Evolutionary conservation across 2,888 invertebrate species (phyloP).

Genomic region (Mantis religiosa): DNA sequence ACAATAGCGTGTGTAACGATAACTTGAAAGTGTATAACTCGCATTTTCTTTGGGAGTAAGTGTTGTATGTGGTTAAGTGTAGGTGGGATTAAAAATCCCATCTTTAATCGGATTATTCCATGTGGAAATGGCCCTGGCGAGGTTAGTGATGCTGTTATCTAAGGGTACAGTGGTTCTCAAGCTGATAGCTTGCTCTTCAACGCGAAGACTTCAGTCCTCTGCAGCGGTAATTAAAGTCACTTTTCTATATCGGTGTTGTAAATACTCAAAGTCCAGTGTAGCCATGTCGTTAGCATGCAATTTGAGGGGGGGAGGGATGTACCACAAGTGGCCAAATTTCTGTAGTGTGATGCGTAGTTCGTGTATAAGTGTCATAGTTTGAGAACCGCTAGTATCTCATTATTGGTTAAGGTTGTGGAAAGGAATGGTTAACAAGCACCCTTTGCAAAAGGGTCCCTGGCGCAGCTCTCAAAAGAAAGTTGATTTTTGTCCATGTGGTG

Average conservation of each 20-base stretch:
- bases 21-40: not conserved
- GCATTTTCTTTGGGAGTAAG: not conserved
- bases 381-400: not conserved
- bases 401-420: not conserved
- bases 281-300: not conserved
- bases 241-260: not conserved
- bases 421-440: not conserved
- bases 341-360: not conserved
- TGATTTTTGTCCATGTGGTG: not conserved
- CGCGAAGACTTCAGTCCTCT: not conserved
- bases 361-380: not conserved
- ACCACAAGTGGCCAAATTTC: not conserved
- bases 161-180: not conserved
- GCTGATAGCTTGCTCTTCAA: not conserved
- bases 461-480: not conserved
- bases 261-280: not conserved
- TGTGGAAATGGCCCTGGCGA: conserved; percentile 65
- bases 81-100: not conserved
- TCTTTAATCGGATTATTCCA: conserved; percentile 46
- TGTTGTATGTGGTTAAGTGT: not conserved
- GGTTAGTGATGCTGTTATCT: conserved; percentile 46
- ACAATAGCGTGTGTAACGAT: not conserved
- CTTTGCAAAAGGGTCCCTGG: not conserved
- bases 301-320: not conserved
- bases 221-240: not conserved